These are phyloP conservation scores for Cyclura pinguis DNA, from an alignment of 2,797 vertebrate genomes.

Conservation along the genomic window DNA sequence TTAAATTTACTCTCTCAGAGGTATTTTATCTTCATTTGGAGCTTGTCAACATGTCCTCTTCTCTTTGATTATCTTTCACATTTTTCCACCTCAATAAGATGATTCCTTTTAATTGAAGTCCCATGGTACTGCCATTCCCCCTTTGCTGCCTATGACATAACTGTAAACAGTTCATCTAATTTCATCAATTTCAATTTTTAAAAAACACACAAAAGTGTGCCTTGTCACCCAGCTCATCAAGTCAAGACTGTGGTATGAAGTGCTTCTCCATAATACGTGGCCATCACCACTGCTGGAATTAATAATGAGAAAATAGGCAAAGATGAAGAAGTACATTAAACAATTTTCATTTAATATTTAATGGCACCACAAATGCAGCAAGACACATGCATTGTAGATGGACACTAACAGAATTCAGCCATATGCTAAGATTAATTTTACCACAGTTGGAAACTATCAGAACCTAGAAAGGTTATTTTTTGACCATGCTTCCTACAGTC, in stretches of 20 bases:
- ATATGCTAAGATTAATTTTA: neutral
- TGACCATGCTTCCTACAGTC: neutral
- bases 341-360: too few relatives aligned
- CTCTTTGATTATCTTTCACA: slow-evolving; percentile 8
- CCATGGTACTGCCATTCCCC: neutral
- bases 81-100: slow-evolving; percentile 18
- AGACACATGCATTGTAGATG: neutral
- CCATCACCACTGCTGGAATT: neutral
- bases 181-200: neutral
- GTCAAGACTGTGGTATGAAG: neutral
- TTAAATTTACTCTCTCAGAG: neutral
- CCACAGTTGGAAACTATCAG: too few relatives aligned
- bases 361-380: neutral
- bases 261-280: neutral
- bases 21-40: slow-evolving; percentile 36
- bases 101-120: neutral
- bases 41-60: slow-evolving; percentile 23
- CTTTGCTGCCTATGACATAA: slow-evolving; percentile 22
- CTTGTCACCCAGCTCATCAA: neutral
- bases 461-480: too few relatives aligned
- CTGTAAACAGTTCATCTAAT: slow-evolving; percentile 36
- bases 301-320: neutral
- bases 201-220: neutral
- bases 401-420: neutral
- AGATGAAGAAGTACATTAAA: neutral